phyloP scores from a whole-genome alignment of 2,113 vertebrate species.

The Pyxicephalus adspersus region DNA sequence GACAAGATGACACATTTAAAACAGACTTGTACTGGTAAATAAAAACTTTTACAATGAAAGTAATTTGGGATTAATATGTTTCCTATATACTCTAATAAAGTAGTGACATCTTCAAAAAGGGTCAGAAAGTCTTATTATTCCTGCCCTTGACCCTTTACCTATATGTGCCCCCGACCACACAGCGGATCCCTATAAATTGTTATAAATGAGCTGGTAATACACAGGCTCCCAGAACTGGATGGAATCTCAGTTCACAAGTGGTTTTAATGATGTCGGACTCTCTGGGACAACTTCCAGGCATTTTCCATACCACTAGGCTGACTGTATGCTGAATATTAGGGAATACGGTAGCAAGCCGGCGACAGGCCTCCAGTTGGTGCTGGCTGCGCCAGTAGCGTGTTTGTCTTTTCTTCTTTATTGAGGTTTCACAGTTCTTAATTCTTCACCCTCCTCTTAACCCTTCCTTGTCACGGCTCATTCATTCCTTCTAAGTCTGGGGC shows the following conservation, averaged over 20 bases:
- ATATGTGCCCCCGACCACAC: slow-evolving; percentile 24
- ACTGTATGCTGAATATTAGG: slow-evolving; percentile 45
- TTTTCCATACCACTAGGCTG: slow-evolving; percentile 49
- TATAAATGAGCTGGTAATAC: slow-evolving; percentile 6
- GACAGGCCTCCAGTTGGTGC: slow-evolving; percentile 27
- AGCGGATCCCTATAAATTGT: slow-evolving; percentile 20
- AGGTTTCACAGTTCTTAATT: slow-evolving; percentile 41
- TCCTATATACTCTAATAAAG: no score
- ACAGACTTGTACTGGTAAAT: no score
- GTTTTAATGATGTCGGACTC: slow-evolving; percentile 51
- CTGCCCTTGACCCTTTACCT: slow-evolving; percentile 18
- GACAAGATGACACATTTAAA: no score
- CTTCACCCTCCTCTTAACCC: slow-evolving; percentile 23
- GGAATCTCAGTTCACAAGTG: slow-evolving; percentile 39
- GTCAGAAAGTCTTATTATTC: neutral
- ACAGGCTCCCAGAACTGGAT: slow-evolving; percentile 4
- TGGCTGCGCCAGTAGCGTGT: slow-evolving; percentile 38
- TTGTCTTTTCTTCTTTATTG: slow-evolving; percentile 47
- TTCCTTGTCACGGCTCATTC: neutral
- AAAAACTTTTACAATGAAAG: no score
- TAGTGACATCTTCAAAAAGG: neutral
- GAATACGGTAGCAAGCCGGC: slow-evolving; percentile 45
- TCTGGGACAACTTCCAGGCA: slow-evolving; percentile 49
- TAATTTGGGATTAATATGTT: no score
- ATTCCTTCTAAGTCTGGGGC: slow-evolving; percentile 6